Evolutionary conservation across 2,797 vertebrate species (phyloP).

Genomic region (Heteromormyrus szaboi): DNA sequence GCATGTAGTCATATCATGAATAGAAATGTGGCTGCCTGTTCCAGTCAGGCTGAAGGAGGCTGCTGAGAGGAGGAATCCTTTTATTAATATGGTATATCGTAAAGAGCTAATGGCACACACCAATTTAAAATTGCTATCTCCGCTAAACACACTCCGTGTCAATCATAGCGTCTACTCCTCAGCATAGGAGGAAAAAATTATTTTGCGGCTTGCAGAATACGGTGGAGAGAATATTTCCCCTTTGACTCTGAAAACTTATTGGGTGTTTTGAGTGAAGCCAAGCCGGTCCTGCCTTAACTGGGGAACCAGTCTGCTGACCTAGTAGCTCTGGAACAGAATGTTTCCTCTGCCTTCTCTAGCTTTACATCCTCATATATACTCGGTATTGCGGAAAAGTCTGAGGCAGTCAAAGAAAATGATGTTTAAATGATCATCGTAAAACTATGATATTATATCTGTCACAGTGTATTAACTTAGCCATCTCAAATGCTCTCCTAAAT

Average conservation of each 20-base stretch:
- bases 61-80: background rate
- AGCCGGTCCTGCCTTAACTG: background rate
- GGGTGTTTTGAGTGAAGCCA: background rate
- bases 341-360: background rate
- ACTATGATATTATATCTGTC: background rate
- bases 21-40: background rate
- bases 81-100: background rate
- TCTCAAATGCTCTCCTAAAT: background rate
- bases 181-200: background rate
- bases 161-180: background rate
- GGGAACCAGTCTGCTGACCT: background rate
- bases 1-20: background rate
- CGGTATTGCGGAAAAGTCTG: background rate
- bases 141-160: background rate
- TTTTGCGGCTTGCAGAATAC: background rate
- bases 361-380: background rate
- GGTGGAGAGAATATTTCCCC: background rate
- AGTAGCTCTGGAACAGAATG: background rate
- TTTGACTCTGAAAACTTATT: background rate
- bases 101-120: background rate
- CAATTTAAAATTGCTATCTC: slow-evolving; percentile 11
- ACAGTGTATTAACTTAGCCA: background rate
- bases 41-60: background rate
- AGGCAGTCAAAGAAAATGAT: background rate
- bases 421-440: background rate